Evolutionary conservation across 2,888 invertebrate species (phyloP).

Genomic region (Tipula unca): DNA sequence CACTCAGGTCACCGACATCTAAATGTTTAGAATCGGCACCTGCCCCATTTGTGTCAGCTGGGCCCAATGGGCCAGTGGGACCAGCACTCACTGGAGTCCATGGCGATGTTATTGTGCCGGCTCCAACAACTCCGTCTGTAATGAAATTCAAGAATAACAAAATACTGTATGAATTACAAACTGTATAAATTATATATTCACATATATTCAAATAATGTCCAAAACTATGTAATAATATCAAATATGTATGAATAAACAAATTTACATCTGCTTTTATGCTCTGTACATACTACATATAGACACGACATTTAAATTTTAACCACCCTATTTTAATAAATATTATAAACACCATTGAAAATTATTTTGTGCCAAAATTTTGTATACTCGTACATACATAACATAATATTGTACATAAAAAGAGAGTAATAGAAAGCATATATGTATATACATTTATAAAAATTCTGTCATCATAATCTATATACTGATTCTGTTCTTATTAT

Average conservation of each 20-base stretch:
- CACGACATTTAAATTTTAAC: background rate
- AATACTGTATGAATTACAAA: background rate
- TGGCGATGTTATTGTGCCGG: constrained; percentile 94
- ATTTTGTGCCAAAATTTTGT: background rate
- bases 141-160: constrained; percentile 29
- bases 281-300: background rate
- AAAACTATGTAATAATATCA: constrained; percentile 8
- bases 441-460: background rate
- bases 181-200: background rate
- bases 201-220: background rate
- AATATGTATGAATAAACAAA: background rate
- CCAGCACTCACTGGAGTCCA: constrained; percentile 85
- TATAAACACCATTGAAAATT: background rate
- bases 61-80: constrained; percentile 49
- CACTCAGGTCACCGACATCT: constrained; percentile 88
- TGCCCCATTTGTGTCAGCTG: constrained; percentile 86
- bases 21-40: constrained; percentile 85
- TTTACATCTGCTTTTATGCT: constrained; percentile 14
- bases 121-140: constrained; percentile 62
- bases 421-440: background rate
- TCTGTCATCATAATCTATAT: background rate
- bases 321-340: constrained; percentile 2
- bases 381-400: background rate
- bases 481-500: background rate
- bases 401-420: background rate